phyloP scores from a whole-genome alignment of 2,888 invertebrate species.

The Xestia c-nigrum region DNA sequence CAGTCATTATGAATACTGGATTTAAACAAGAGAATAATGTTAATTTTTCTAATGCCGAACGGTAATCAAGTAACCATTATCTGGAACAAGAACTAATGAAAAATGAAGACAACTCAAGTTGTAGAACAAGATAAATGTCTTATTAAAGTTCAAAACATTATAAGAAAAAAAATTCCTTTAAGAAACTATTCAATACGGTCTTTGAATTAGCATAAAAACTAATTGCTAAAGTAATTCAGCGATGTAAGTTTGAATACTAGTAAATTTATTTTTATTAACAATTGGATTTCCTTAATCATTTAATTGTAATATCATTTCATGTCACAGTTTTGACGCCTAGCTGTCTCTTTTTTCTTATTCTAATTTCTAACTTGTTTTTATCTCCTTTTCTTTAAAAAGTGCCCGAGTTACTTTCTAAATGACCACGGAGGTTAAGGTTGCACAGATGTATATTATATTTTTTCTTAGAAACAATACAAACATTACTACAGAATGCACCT shows the following conservation, averaged over 20 bases:
- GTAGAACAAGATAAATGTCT: not conserved
- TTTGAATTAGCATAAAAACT: conserved; percentile 11
- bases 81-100: not conserved
- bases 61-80: not conserved
- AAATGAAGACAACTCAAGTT: not conserved
- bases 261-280: too few species aligned
- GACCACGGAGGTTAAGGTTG: not conserved
- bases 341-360: not conserved
- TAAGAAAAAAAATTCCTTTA: too few species aligned
- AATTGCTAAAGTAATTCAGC: conserved; percentile 12
- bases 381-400: not conserved
- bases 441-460: not conserved
- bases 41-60: not conserved
- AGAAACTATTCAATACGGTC: conserved; percentile 9
- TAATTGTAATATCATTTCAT: not conserved
- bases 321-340: not conserved
- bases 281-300: too few species aligned
- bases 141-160: not conserved
- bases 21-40: not conserved
- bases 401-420: not conserved
- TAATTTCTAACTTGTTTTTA: not conserved
- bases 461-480: conserved; percentile 13
- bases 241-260: not conserved
- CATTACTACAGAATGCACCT: conserved; percentile 31
- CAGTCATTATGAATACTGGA: not conserved